These are phyloP conservation scores for Drosophila limbata DNA, from an alignment of 2,888 invertebrate genomes.

Conservation along the genomic window DNA sequence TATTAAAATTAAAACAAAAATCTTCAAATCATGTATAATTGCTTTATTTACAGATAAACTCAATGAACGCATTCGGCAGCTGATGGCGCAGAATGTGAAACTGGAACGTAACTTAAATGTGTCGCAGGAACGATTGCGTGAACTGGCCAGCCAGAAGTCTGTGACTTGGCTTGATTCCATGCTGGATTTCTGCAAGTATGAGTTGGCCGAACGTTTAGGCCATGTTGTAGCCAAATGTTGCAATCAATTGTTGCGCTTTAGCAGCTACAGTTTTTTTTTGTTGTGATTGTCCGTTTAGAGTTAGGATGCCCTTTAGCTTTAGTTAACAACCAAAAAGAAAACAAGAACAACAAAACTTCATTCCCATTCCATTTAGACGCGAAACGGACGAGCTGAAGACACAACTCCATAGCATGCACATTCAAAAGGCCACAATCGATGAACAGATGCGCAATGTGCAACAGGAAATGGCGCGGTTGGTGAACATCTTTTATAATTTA, in stretches of 20 bases:
- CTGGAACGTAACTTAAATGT: conserved; percentile 79
- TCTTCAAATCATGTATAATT: background rate
- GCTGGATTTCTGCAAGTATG: conserved; percentile 85
- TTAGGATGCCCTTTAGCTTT: conserved; percentile 36
- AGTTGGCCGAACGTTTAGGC: conserved; percentile 58
- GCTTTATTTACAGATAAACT: conserved; percentile 74
- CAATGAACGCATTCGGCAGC: conserved; percentile 79
- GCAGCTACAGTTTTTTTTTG: conserved; percentile 59
- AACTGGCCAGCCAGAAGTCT: conserved; percentile 81
- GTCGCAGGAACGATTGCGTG: conserved; percentile 79
- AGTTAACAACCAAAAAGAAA: conserved; percentile 27
- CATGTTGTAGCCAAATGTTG: conserved; percentile 53
- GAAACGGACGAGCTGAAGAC: conserved; percentile 84
- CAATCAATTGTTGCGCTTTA: conserved; percentile 57
- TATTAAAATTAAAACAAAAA: background rate
- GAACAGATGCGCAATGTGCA: conserved; percentile 81
- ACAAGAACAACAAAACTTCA: conserved; percentile 19
- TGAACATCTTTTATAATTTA: background rate
- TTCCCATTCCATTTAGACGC: conserved; percentile 78
- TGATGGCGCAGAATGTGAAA: conserved; percentile 79
- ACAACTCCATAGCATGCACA: conserved; percentile 81
- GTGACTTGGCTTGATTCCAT: conserved; percentile 84
- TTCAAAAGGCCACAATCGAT: conserved; percentile 83
- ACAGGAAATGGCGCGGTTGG: conserved; percentile 83
- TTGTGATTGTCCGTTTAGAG: conserved; percentile 48